Percentiles rank a stretch among this genome's conserved stretches.
Conservation (phyloP, 2,888 invertebrate species). For the Caprella mutica region DNA sequence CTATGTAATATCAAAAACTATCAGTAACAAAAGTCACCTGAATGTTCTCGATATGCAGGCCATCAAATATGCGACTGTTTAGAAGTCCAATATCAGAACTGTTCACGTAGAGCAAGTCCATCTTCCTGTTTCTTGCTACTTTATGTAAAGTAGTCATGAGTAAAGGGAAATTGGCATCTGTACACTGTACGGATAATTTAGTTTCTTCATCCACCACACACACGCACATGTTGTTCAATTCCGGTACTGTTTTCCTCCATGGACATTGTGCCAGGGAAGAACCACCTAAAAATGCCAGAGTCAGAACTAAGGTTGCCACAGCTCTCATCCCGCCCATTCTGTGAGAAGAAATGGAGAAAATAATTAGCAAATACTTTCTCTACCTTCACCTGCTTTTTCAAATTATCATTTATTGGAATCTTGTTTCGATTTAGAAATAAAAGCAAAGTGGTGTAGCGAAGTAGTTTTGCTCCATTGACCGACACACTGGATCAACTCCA, state of each 20-base stretch:
- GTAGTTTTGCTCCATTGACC: too few species aligned
- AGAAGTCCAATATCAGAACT: slow-evolving; percentile 59
- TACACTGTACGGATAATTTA: slow-evolving; percentile 79
- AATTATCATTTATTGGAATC: too few species aligned
- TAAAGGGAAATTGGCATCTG: slow-evolving; percentile 67
- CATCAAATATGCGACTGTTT: slow-evolving; percentile 26
- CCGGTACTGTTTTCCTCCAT: slow-evolving; percentile 71
- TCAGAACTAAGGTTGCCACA: too few species aligned
- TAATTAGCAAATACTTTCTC: too few species aligned
- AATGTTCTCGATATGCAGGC: slow-evolving; percentile 25
- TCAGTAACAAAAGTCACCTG: slow-evolving; percentile 17
- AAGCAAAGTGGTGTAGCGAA: too few species aligned
- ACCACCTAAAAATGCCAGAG: too few species aligned
- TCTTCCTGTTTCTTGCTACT: slow-evolving; percentile 53
- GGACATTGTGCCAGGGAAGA: slow-evolving; percentile 45
- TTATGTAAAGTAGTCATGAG: slow-evolving; percentile 52
- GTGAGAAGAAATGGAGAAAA: too few species aligned
- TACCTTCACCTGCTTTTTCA: too few species aligned
- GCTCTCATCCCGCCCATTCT: too few species aligned
- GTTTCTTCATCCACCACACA: slow-evolving; percentile 46
- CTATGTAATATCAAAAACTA: too few species aligned
- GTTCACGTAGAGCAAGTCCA: slow-evolving; percentile 77
- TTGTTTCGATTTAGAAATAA: too few species aligned
- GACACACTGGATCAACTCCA: too few species aligned
- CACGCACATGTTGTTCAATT: slow-evolving; percentile 69